Evolutionary conservation across 2,113 vertebrate genomes (phyloP).

Genomic region (Zapornia atra): DNA sequence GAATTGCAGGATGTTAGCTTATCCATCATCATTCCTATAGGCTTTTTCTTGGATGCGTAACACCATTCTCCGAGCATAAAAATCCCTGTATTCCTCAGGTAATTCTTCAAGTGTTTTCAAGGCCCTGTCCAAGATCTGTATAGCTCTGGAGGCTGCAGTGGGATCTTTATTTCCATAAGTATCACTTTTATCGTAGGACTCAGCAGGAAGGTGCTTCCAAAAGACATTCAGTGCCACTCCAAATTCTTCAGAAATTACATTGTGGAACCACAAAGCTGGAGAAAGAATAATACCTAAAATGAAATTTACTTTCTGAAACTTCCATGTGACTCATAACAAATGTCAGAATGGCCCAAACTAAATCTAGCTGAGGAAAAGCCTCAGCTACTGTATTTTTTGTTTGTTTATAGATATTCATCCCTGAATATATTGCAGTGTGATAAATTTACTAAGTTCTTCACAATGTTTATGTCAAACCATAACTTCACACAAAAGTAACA

Average conservation of each 20-base stretch:
- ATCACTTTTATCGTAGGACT: slow-evolving; percentile 91
- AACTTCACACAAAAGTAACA: background rate
- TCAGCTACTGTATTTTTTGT: background rate
- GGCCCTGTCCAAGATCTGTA: slow-evolving; percentile 88
- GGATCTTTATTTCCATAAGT: slow-evolving; percentile 96
- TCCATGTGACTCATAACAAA: background rate
- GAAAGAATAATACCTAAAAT: slow-evolving; percentile 20
- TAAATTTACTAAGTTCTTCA: background rate
- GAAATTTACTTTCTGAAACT: slow-evolving; percentile 38
- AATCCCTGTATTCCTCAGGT: slow-evolving; percentile 90
- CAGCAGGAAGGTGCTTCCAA: slow-evolving; percentile 89
- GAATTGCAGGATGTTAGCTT: background rate
- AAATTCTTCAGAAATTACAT: slow-evolving; percentile 90
- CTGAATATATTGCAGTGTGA: background rate
- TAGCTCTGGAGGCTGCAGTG: slow-evolving; percentile 82
- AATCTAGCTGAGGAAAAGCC: slow-evolving; percentile 44
- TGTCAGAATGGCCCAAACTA: slow-evolving; percentile 32
- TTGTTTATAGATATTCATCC: background rate
- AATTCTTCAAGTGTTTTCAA: slow-evolving; percentile 86
- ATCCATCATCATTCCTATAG: slow-evolving; percentile 73
- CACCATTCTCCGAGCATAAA: slow-evolving; percentile 94
- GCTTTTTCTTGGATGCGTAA: slow-evolving; percentile 86
- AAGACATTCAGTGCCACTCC: slow-evolving; percentile 94
- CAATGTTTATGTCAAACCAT: background rate
- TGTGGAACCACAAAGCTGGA: slow-evolving; percentile 97